Evolutionary conservation across 2,888 invertebrate species (phyloP).

Genomic region (Limnephilus auricula): DNA sequence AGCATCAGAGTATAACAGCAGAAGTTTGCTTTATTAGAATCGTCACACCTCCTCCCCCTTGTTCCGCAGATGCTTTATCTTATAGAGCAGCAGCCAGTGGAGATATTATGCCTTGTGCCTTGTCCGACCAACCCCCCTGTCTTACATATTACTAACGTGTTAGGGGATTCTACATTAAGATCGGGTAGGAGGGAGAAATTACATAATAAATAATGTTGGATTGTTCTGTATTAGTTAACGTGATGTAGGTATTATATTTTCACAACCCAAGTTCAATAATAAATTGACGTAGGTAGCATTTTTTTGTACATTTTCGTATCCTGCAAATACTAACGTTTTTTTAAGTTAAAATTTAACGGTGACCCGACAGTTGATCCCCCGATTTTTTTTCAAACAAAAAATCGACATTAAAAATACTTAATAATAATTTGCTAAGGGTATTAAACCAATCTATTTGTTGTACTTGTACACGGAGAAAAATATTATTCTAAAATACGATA

Average conservation of each 20-base stretch:
- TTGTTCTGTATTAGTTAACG: neutral
- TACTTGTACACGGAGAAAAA: too few relatives aligned
- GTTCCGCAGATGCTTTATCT: conserved; percentile 17
- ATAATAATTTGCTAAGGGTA: too few relatives aligned
- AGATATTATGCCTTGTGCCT: neutral
- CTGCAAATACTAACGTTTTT: too few relatives aligned
- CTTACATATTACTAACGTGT: conserved; percentile 43
- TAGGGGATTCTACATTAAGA: conserved; percentile 38
- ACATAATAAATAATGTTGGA: neutral
- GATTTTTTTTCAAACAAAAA: too few relatives aligned
- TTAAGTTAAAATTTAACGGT: too few relatives aligned
- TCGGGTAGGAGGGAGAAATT: neutral
- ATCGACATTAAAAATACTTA: too few relatives aligned
- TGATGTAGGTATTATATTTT: neutral
- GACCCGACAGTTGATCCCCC: too few relatives aligned
- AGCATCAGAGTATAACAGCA: conserved; percentile 5
- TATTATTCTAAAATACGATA: too few relatives aligned
- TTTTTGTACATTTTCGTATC: too few relatives aligned
- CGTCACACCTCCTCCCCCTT: conserved; percentile 60
- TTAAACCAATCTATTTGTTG: too few relatives aligned
- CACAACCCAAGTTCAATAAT: too few relatives aligned
- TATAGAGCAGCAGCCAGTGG: neutral
- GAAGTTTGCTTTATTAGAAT: conserved; percentile 64
- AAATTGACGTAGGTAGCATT: too few relatives aligned
- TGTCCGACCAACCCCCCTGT: neutral